Evolutionary conservation across 2,888 invertebrate species (phyloP).

Genomic region (Sinhomidia bicolor): DNA sequence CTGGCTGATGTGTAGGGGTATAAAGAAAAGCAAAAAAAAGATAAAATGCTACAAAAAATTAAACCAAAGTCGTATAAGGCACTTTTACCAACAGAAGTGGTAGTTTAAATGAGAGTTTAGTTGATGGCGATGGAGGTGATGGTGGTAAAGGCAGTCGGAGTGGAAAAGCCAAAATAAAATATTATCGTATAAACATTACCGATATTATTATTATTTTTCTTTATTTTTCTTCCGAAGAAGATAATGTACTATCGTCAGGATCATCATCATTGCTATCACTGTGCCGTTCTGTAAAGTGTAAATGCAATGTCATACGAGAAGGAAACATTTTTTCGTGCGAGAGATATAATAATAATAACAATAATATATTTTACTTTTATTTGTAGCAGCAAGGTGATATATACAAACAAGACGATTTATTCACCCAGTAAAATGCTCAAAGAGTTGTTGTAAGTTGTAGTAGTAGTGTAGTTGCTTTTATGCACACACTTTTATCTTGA

Average conservation of each 20-base stretch:
- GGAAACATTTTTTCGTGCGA: conserved; percentile 25
- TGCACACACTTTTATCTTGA: conserved; percentile 36
- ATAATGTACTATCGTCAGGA: conserved; percentile 35
- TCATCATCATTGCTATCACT: conserved; percentile 22
- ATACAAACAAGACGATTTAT: conserved; percentile 52
- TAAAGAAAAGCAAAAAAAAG: no score
- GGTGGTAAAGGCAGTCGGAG: conserved; percentile 2
- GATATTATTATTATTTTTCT: conserved; percentile 32
- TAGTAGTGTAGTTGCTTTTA: conserved; percentile 35
- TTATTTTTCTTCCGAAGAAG: conserved; percentile 23
- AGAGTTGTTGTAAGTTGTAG: conserved; percentile 15
- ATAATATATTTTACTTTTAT: not conserved
- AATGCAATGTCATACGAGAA: conserved; percentile 49
- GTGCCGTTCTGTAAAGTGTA: conserved; percentile 9
- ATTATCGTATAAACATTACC: conserved; percentile 66
- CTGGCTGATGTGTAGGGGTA: not conserved
- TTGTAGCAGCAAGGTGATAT: conserved; percentile 23
- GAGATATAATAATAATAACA: no score
- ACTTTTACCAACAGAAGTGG: conserved; percentile 6
- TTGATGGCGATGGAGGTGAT: no score
- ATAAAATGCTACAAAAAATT: conserved; percentile 4
- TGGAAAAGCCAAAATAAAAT: conserved; percentile 63
- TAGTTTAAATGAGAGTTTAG: not conserved
- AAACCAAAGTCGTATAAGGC: conserved; percentile 33
- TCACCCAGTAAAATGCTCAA: conserved; percentile 31